Conservation (phyloP, 2,888 invertebrate genomes). For the Tridacna gigas region DNA sequence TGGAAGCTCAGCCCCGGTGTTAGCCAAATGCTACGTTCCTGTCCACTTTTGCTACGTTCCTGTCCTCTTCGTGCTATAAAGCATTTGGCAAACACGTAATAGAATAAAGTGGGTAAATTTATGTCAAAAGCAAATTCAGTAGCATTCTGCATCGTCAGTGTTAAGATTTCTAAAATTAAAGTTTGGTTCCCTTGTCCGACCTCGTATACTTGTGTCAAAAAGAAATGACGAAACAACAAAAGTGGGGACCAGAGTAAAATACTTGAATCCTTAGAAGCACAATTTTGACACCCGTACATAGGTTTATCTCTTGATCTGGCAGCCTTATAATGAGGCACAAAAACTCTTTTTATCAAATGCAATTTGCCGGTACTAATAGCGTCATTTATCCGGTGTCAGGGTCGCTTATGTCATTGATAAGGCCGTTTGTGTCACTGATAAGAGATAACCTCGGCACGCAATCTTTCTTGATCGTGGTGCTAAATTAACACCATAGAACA, state of each 20-base stretch:
- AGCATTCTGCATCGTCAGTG: no score
- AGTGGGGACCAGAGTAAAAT: neutral
- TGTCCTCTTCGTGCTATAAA: no score
- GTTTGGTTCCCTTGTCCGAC: no score
- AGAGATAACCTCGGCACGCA: conserved; percentile 17
- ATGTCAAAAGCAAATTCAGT: no score
- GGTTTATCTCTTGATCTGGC: neutral
- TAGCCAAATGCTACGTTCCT: no score
- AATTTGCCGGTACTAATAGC: conserved; percentile 18
- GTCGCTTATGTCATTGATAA: conserved; percentile 18
- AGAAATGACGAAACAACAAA: neutral
- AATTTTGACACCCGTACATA: neutral
- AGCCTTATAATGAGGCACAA: neutral
- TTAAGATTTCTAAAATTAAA: no score
- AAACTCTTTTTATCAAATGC: conserved; percentile 12
- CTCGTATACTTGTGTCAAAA: neutral
- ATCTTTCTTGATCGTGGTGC: neutral
- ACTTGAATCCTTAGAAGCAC: neutral
- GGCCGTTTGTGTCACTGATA: conserved; percentile 23
- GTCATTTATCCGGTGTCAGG: conserved; percentile 21
- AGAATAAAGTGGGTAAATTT: no score
- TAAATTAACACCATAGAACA: conserved; percentile 10
- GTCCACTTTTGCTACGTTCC: no score
- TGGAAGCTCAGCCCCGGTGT: no score
- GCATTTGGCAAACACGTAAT: no score